Evolutionary conservation across 2,888 invertebrate species (phyloP).

Genomic region (Drosophila birchii): DNA sequence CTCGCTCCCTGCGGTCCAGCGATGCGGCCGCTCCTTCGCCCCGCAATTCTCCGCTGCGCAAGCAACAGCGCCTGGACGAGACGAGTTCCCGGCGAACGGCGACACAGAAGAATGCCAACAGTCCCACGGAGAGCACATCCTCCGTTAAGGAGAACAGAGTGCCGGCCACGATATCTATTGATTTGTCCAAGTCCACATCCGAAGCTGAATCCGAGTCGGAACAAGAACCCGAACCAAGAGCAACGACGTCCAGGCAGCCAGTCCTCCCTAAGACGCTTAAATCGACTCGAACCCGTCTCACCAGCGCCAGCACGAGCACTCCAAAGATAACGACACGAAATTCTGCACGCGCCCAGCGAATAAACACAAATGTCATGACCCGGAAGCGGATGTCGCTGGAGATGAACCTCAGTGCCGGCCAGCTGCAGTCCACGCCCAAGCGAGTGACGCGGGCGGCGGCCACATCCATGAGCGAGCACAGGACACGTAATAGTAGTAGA

Average conservation of each 20-base stretch:
- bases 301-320: constrained; percentile 25
- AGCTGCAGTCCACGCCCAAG: constrained; percentile 63
- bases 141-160: constrained; percentile 64
- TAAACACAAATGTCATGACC: constrained; percentile 68
- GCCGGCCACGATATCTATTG: constrained; percentile 23
- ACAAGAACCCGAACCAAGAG: neutral
- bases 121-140: constrained; percentile 69
- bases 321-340: constrained; percentile 69
- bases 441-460: constrained; percentile 43
- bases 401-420: constrained; percentile 57
- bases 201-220: constrained; percentile 5
- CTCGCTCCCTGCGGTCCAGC: constrained; percentile 17
- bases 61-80: constrained; percentile 66
- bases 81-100: constrained; percentile 19
- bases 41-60: constrained; percentile 47
- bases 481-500: neutral
- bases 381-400: constrained; percentile 80
- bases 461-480: constrained; percentile 13
- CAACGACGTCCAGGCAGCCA: constrained; percentile 2
- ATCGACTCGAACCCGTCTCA: neutral
- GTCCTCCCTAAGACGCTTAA: neutral
- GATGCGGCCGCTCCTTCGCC: constrained; percentile 14
- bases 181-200: constrained; percentile 9
- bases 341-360: constrained; percentile 63
- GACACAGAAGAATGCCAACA: constrained; percentile 37